phyloP scores from a whole-genome alignment of 2,113 vertebrate genomes.

The Neodon shergylaensis region DNA sequence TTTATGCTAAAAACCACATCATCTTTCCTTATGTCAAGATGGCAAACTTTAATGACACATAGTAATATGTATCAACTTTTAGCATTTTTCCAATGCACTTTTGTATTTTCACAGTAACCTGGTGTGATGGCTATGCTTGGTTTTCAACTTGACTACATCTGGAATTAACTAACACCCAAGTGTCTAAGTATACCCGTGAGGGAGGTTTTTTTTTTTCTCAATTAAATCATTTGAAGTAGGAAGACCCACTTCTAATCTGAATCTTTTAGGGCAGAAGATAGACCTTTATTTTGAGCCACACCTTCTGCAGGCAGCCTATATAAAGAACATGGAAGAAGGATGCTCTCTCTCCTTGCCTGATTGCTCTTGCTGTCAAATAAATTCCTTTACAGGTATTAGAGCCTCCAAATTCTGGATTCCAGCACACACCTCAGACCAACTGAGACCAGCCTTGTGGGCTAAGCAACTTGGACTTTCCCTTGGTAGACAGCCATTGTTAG shows the following conservation, averaged over 20 bases:
- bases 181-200: neutral
- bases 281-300: neutral
- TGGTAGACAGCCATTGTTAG: neutral
- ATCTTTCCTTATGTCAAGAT: conserved; percentile 1
- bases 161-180: neutral
- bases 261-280: neutral
- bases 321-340: neutral
- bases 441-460: neutral
- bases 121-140: neutral
- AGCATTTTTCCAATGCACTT: conserved; percentile 43
- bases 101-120: conserved; percentile 38
- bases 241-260: neutral
- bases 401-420: neutral
- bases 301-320: neutral
- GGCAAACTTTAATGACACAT: conserved; percentile 23
- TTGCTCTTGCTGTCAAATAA: neutral
- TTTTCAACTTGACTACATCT: neutral
- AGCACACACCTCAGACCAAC: neutral
- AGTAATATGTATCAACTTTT: neutral
- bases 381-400: neutral
- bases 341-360: neutral
- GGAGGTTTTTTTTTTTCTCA: neutral
- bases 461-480: neutral
- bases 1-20: conserved; percentile 11
- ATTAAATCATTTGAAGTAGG: neutral